These are phyloP conservation scores for Nannoperca obscura DNA, from an alignment of 2,797 vertebrate species.

Conservation along the genomic window DNA sequence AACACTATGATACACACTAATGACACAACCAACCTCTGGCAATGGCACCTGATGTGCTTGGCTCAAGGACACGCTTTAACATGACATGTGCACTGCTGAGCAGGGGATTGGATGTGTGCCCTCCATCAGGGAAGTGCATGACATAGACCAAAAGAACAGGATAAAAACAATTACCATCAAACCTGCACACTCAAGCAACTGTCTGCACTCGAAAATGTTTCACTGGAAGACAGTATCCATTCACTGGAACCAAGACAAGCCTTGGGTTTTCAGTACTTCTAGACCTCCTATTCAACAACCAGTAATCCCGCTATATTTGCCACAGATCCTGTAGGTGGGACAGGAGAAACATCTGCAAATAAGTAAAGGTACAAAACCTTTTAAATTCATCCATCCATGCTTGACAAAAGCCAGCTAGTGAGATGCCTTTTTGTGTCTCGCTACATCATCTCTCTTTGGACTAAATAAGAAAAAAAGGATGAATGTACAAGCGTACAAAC, in stretches of 20 bases:
- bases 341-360: background rate
- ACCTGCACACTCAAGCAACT: constrained; percentile 3
- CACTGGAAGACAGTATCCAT: background rate
- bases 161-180: constrained; percentile 11
- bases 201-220: background rate
- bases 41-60: background rate
- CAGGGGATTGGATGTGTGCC: constrained; percentile 31
- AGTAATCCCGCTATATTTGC: background rate
- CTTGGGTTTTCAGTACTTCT: background rate
- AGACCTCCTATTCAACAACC: background rate
- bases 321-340: background rate
- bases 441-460: no score
- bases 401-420: no score
- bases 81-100: constrained; percentile 29
- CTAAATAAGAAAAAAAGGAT: no score
- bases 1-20: background rate
- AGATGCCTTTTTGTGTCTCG: no score
- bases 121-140: constrained; percentile 23
- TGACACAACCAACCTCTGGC: constrained; percentile 4
- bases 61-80: constrained; percentile 34
- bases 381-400: background rate
- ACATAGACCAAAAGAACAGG: constrained; percentile 10
- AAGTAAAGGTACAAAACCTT: no score
- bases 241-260: constrained; percentile 11
- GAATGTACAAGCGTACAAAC: no score